Conservation (phyloP, 2,797 vertebrate genomes). For the Babyrousa celebensis region DNA sequence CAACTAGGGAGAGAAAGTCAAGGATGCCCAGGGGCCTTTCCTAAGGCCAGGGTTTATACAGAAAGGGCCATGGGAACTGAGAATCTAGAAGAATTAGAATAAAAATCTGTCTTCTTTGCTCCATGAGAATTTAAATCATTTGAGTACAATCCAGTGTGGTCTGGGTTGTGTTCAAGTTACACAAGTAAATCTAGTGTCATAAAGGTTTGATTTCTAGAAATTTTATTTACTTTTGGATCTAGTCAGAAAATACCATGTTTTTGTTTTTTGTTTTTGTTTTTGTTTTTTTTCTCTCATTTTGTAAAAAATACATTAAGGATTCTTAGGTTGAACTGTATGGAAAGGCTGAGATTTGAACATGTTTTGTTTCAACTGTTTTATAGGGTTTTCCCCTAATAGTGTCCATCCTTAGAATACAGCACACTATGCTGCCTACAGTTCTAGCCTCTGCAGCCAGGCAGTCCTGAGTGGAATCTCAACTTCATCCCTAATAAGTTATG, state of each 20-base stretch:
- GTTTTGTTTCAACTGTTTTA: not conserved
- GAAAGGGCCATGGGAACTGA: not conserved
- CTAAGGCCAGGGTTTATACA: slow-evolving; percentile 48
- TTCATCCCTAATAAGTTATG: not conserved
- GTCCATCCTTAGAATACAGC: not conserved
- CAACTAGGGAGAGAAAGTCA: slow-evolving; percentile 32
- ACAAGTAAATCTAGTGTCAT: not conserved
- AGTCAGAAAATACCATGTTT: not conserved
- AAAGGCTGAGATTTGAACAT: not conserved
- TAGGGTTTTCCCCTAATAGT: not conserved
- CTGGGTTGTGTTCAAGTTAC: not conserved
- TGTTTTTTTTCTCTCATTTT: not conserved
- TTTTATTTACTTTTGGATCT: not conserved
- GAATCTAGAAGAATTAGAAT: not conserved
- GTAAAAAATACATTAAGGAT: not conserved
- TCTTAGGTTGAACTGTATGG: not conserved
- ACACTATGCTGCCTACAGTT: not conserved
- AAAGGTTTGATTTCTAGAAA: not conserved
- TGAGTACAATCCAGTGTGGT: not conserved
- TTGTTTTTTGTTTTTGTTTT: too few relatives aligned
- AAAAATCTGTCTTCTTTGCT: slow-evolving; percentile 17
- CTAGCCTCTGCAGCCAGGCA: not conserved
- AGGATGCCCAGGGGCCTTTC: slow-evolving; percentile 12
- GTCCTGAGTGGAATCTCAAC: not conserved
- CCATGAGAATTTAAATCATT: not conserved